Conservation (phyloP, 2,888 invertebrate species). For the Allacma fusca region DNA sequence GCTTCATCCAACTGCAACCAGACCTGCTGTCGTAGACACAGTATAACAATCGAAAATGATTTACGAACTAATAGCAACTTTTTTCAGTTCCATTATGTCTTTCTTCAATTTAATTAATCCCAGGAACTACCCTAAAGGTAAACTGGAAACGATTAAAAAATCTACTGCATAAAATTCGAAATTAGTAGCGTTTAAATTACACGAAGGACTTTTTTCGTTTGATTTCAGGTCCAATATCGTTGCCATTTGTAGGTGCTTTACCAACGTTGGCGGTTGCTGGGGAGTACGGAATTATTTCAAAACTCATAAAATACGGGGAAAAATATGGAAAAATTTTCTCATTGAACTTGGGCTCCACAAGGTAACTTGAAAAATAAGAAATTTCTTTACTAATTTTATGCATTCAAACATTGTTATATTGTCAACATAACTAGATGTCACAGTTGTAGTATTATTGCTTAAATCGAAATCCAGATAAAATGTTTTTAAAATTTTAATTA, state of each 20-base stretch:
- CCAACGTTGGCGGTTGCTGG: background rate
- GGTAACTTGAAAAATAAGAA: background rate
- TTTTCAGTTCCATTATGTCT: background rate
- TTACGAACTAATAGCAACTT: background rate
- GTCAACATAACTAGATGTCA: no score
- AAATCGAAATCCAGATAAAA: no score
- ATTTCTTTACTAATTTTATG: no score
- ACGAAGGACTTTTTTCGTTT: no score
- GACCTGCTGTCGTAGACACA: no score
- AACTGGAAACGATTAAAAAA: background rate
- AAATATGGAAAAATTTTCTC: constrained; percentile 29
- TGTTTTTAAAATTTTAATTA: no score
- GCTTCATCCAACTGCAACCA: no score
- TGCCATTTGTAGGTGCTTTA: constrained; percentile 17
- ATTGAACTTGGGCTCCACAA: constrained; percentile 9
- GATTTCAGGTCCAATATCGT: constrained; percentile 10
- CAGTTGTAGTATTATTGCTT: no score
- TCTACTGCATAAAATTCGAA: background rate
- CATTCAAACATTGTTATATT: no score
- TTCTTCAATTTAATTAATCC: background rate
- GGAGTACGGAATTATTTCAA: constrained; percentile 2
- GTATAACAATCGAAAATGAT: no score
- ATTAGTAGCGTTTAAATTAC: no score
- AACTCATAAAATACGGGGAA: constrained; percentile 14
- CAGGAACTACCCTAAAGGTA: background rate